Evolutionary conservation across 2,113 vertebrate genomes (phyloP).

Genomic region (Hyperopisus bebe): DNA sequence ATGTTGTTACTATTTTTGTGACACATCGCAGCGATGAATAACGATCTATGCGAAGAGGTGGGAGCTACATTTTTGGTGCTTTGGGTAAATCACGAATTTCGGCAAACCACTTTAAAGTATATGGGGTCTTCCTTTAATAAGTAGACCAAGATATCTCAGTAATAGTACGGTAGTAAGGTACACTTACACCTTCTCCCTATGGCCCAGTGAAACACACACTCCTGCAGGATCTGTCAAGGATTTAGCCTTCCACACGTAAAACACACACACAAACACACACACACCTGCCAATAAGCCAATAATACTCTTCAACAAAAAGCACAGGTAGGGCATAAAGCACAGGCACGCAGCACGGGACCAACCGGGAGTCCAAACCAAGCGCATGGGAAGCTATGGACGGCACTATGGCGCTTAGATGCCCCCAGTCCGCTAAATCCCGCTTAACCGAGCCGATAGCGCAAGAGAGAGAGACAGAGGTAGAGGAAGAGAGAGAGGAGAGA

Average conservation of each 20-base stretch:
- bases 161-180: background rate
- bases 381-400: background rate
- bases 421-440: conserved; percentile 28
- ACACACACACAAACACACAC: conserved; percentile 28
- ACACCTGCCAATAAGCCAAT: conserved; percentile 37
- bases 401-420: conserved; percentile 39
- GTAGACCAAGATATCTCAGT: background rate
- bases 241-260: conserved; percentile 12
- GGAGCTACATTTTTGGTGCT: conserved; percentile 41
- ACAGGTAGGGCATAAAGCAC: conserved; percentile 33
- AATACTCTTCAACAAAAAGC: conserved; percentile 6
- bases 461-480: conserved; percentile 24
- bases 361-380: background rate
- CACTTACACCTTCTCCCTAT: background rate
- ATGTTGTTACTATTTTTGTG: background rate
- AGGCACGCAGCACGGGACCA: conserved; percentile 33
- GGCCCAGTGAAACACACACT: background rate
- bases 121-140: background rate
- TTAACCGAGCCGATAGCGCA: conserved; percentile 31
- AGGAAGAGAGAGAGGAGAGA: conserved; percentile 22
- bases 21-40: conserved; percentile 30
- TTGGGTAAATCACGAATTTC: background rate
- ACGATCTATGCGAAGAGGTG: conserved; percentile 34
- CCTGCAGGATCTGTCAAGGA: conserved; percentile 17
- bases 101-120: background rate